Evolutionary conservation across 2,797 vertebrate genomes (phyloP).

Genomic region (Lepilemur septentrionalis): DNA sequence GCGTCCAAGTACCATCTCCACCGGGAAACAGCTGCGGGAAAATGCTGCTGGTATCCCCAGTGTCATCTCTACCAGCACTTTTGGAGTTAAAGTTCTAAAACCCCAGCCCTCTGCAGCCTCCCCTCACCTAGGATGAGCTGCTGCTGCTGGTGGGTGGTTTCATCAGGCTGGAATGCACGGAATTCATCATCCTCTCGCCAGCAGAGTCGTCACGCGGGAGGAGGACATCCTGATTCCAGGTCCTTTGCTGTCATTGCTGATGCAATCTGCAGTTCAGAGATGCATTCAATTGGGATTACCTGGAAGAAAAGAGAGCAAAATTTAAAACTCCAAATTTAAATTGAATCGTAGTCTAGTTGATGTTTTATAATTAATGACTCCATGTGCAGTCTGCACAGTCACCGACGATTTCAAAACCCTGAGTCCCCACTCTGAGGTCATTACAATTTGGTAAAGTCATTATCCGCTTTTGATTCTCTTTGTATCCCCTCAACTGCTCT

Average conservation of each 20-base stretch:
- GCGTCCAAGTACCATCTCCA: neutral
- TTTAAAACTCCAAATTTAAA: slow-evolving; percentile 23
- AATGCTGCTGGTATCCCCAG: neutral
- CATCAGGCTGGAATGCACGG: neutral
- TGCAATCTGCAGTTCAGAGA: neutral
- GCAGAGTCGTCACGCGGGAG: fast-evolving
- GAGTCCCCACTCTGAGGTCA: slow-evolving; percentile 12
- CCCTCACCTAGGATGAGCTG: neutral
- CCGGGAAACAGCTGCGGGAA: slow-evolving; percentile 51
- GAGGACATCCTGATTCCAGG: neutral
- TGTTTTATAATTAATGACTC: slow-evolving; percentile 57
- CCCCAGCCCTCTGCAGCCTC: neutral
- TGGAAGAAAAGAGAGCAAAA: neutral
- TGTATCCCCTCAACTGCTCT: neutral
- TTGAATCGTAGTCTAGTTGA: slow-evolving; percentile 20
- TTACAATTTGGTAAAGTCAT: neutral
- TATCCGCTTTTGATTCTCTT: neutral
- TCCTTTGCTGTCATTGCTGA: neutral
- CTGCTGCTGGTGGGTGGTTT: neutral
- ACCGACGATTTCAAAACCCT: slow-evolving; percentile 11
- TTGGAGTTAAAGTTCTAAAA: neutral
- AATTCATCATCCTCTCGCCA: neutral
- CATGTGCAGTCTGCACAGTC: neutral
- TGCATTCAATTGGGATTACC: neutral
- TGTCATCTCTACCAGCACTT: neutral